These are phyloP conservation scores for Corythoichthys intestinalis DNA, from an alignment of 2,113 vertebrate species.

Conservation along the genomic window DNA sequence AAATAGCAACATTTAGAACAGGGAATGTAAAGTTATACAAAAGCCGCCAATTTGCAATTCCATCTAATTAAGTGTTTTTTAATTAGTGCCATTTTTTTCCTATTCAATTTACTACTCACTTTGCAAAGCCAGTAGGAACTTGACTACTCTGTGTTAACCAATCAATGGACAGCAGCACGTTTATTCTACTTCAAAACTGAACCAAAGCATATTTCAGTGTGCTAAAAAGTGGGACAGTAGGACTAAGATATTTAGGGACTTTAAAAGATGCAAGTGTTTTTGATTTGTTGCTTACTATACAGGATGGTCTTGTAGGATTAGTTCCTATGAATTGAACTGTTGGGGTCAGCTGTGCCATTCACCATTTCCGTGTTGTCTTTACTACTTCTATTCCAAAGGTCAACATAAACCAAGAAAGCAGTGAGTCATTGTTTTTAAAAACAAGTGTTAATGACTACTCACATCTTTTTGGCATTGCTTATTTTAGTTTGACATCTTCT, in stretches of 20 bases:
- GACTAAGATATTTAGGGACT: not conserved
- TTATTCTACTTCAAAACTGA: not conserved
- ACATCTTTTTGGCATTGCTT: conserved; percentile 17
- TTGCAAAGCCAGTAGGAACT: not conserved
- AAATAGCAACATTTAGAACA: not conserved
- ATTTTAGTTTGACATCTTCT: conserved; percentile 13
- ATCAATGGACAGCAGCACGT: not conserved
- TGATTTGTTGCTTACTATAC: too few species aligned
- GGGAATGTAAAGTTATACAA: not conserved
- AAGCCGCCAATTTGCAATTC: not conserved
- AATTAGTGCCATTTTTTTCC: not conserved
- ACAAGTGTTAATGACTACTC: conserved; percentile 38
- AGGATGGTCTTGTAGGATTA: not conserved
- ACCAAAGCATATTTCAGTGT: not conserved
- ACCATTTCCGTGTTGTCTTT: not conserved
- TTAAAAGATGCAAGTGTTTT: not conserved
- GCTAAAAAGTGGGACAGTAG: not conserved
- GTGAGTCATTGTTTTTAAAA: conserved; percentile 51
- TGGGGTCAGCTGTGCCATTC: not conserved
- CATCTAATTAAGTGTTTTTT: not conserved
- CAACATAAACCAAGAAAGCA: conserved; percentile 18
- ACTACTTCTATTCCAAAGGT: conserved; percentile 31
- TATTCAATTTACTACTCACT: not conserved
- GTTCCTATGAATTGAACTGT: conserved; percentile 5
- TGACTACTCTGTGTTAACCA: not conserved